Conservation (phyloP, 2,113 vertebrate genomes). For the Hippoglossus stenolepis region DNA sequence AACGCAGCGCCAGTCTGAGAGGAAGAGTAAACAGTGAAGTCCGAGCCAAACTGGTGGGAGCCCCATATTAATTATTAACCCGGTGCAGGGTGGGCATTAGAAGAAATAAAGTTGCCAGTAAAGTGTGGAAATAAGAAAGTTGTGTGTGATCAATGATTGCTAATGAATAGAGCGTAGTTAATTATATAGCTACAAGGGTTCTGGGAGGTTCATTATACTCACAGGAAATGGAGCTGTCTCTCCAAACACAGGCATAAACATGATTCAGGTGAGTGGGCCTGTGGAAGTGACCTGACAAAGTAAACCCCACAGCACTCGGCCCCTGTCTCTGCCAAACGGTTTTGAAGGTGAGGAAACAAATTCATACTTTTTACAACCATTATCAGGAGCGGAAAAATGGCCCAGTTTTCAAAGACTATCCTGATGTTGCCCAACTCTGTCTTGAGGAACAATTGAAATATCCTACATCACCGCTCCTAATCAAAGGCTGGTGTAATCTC, state of each 20-base stretch:
- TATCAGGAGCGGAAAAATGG: not conserved
- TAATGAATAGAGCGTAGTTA: conserved; percentile 46
- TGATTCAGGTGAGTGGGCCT: conserved; percentile 63
- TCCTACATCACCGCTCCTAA: conserved; percentile 19
- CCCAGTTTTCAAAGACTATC: not conserved
- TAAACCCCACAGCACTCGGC: conserved; percentile 18
- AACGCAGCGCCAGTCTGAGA: conserved; percentile 43
- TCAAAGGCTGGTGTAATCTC: conserved; percentile 37
- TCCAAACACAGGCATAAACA: conserved; percentile 43
- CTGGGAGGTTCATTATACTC: conserved; percentile 46
- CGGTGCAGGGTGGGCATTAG: not conserved
- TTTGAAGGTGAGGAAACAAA: conserved; percentile 25
- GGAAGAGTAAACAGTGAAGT: conserved; percentile 31
- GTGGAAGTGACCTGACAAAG: conserved; percentile 42
- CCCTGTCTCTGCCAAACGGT: not conserved
- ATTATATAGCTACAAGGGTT: conserved; percentile 47
- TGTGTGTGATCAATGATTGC: conserved; percentile 34
- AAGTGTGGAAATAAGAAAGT: not conserved
- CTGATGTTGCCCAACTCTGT: not conserved
- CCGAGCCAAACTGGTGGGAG: conserved; percentile 28
- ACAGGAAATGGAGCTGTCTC: conserved; percentile 57
- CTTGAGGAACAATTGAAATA: conserved; percentile 24
- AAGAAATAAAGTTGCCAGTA: conserved; percentile 4
- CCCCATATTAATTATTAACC: conserved; percentile 56
- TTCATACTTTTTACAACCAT: conserved; percentile 24